phyloP scores from a whole-genome alignment of 53 echinoderm and acorn worm genomes.

The Astropecten irregularis region DNA sequence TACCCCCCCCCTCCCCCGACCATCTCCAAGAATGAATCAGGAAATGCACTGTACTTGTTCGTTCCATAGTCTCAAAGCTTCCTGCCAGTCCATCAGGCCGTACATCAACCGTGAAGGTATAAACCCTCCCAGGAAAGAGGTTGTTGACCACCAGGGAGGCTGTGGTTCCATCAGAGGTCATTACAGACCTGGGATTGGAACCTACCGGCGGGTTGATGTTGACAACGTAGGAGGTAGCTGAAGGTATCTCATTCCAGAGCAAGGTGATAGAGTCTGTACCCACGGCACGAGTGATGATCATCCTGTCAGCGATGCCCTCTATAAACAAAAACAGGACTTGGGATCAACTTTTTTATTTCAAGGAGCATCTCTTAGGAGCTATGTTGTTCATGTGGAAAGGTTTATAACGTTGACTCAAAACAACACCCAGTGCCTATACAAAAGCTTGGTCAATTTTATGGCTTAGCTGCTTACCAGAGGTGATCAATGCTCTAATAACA shows the following conservation, averaged over 20 bases:
- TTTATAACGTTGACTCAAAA: too few species aligned
- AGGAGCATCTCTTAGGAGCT: too few species aligned
- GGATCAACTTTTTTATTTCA: too few species aligned
- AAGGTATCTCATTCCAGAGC: constrained; percentile 45
- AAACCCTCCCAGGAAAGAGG: constrained; percentile 18
- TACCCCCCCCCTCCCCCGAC: too few species aligned
- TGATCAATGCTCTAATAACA: too few species aligned
- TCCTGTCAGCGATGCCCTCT: constrained; percentile 1
- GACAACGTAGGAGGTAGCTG: constrained; percentile 8
- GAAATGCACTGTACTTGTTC: too few species aligned
- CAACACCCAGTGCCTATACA: too few species aligned
- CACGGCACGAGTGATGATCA: constrained; percentile 26
- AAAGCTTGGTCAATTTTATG: too few species aligned
- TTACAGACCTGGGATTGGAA: background rate
- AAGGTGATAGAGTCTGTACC: constrained; percentile 33
- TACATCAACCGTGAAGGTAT: background rate
- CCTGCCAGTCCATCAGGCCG: background rate
- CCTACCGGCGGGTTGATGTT: constrained; percentile 7
- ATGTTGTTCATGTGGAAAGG: too few species aligned
- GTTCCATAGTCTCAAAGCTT: background rate
- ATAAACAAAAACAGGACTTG: background rate
- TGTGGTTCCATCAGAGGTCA: constrained; percentile 1
- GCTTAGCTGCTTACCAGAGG: too few species aligned
- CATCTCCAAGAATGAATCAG: too few species aligned
- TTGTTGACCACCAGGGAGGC: constrained; percentile 15